Conservation (phyloP, 2,888 invertebrate genomes). For the Ophonus ardosiacus region DNA sequence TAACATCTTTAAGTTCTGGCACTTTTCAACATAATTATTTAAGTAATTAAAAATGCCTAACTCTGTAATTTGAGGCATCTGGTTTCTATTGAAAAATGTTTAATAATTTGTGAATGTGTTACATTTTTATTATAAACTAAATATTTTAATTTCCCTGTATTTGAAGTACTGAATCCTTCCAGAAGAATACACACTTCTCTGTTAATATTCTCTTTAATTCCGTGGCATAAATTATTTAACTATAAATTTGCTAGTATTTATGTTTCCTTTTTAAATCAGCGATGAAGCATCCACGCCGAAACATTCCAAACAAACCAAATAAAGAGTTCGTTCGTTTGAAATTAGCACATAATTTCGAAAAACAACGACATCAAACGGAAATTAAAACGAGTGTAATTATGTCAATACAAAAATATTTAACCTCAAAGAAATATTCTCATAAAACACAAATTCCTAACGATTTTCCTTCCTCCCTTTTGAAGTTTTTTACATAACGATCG, state of each 20-base stretch:
- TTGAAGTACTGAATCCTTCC: too few species aligned
- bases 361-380: constrained; percentile 16
- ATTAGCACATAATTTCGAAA: constrained; percentile 19
- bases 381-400: constrained; percentile 12
- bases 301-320: not conserved
- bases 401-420: constrained; percentile 33
- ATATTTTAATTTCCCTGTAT: too few species aligned
- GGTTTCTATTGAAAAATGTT: too few species aligned
- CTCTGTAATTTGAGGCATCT: too few species aligned
- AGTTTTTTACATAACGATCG: constrained; percentile 21
- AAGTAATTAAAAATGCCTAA: too few species aligned
- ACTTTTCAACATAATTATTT: too few species aligned
- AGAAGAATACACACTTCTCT: too few species aligned
- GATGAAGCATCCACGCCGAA: not conserved
- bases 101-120: too few species aligned
- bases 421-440: constrained; percentile 24
- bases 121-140: too few species aligned
- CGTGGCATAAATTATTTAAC: too few species aligned
- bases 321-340: not conserved
- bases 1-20: too few species aligned
- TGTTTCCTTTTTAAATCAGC: not conserved
- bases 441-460: constrained; percentile 34
- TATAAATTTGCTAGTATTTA: not conserved
- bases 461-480: constrained; percentile 31
- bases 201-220: too few species aligned